phyloP scores from a whole-genome alignment of 1,140 invertebrate species.

The Plodia interpunctella region DNA sequence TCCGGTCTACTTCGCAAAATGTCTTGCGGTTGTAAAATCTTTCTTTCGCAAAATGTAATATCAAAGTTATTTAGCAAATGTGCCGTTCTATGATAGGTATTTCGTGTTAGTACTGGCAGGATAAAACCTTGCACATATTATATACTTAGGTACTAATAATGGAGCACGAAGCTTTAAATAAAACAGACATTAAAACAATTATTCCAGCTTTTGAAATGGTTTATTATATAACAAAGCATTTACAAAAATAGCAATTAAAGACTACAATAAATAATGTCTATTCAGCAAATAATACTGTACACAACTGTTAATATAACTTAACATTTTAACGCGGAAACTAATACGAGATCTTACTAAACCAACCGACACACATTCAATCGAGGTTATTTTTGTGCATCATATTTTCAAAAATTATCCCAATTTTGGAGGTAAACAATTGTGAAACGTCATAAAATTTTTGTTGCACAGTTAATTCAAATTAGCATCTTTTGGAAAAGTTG shows the following conservation, averaged over 20 bases:
- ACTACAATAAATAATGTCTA: conserved; percentile 73
- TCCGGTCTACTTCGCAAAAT: too few species aligned
- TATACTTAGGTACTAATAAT: too few species aligned
- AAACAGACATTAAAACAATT: background rate
- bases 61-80: too few species aligned
- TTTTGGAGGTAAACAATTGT: too few species aligned
- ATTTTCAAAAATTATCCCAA: background rate
- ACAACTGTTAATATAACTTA: conserved; percentile 70
- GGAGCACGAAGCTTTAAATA: background rate
- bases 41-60: too few species aligned
- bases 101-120: too few species aligned
- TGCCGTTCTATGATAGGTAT: too few species aligned
- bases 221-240: conserved; percentile 71
- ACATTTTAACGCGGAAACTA: conserved; percentile 32
- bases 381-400: background rate
- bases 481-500: too few species aligned
- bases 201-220: conserved; percentile 29
- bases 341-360: conserved; percentile 14
- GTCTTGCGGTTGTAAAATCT: too few species aligned
- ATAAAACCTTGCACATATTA: too few species aligned
- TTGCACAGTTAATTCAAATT: too few species aligned
- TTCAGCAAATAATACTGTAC: conserved; percentile 75
- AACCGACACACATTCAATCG: background rate
- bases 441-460: too few species aligned
- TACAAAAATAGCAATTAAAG: conserved; percentile 54